These are phyloP conservation scores for Gorsachius goisagi DNA, from an alignment of 2,113 vertebrate genomes.

Conservation along the genomic window DNA sequence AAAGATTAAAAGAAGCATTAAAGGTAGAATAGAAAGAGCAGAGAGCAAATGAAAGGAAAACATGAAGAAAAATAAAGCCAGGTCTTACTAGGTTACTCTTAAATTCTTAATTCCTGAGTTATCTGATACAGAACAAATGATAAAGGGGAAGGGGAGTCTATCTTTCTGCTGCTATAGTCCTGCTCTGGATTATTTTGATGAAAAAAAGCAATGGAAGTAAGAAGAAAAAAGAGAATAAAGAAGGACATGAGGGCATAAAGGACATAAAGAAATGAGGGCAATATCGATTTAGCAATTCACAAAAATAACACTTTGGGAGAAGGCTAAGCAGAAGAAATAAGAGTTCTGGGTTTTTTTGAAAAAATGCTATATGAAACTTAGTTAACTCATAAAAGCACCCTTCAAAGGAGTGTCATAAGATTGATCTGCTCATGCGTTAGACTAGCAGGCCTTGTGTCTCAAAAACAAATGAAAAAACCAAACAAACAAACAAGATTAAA, in stretches of 20 bases:
- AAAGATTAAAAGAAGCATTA: background rate
- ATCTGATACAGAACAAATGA: background rate
- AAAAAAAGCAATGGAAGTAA: background rate
- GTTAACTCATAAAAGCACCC: background rate
- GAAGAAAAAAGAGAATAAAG: background rate
- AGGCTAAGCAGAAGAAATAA: background rate
- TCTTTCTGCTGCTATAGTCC: background rate
- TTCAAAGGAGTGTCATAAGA: background rate
- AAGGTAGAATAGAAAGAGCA: background rate
- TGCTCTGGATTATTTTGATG: background rate
- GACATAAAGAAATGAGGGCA: background rate
- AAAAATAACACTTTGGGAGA: background rate
- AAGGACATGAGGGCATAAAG: too few relatives aligned
- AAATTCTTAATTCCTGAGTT: background rate
- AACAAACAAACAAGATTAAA: background rate
- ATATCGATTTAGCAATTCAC: background rate
- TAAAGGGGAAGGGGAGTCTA: too few relatives aligned
- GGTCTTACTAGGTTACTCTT: background rate
- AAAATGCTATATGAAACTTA: background rate
- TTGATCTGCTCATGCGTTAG: rapidly evolving
- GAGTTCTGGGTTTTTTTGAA: background rate
- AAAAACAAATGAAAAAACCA: background rate
- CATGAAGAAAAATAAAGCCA: background rate
- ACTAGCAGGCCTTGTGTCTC: background rate
- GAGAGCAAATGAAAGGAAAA: background rate